Base-by-base conservation (phyloP, 2,888 invertebrate genomes). In the Drosophila algonquin region DNA sequence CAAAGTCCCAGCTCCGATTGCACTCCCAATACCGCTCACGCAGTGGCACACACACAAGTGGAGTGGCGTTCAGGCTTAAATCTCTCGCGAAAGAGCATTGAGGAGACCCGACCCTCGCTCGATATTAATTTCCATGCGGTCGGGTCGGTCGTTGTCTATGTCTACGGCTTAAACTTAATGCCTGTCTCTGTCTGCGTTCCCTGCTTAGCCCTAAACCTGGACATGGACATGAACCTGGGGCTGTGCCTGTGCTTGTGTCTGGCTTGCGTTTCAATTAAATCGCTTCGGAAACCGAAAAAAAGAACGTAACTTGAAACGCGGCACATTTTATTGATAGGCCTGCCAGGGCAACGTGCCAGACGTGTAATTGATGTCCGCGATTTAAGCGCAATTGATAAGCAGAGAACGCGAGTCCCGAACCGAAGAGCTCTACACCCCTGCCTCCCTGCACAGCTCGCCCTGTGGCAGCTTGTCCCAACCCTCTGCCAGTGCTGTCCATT, bases 201-300 rank as follows among this genome's bases (percentile, higher is more conserved):
- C 52, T 51, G 52, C 24, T 60, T 40, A 40, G 40, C 40, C 40
- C 24, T 24, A 24, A 24, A 24, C 24, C 40, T 44, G 3, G 18
- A 46, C 10, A 24, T 40, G 58, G 24, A 40, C 24, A 40, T 44
- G 2, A 14, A 35, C 27, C 35, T 40, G 30, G 52, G 46, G 35
- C 47, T 21, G 35, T 3, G 45, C 16, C 24, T 16, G 54, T 21
- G 46, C 7, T 18, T 24, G 12, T 21, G 21, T 32, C 18, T 57
- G 76, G 72, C 60, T 85, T 80, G 65, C 74, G 61, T 85, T 85
- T 88, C 88, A 88, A 88, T 88, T 83, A 80, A 88, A 81, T 78
- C 72, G 80, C 71, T 73, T 78, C 63, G 72, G 52, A 71, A 71
- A 51, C 14, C n/a, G 24, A 32, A 47, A 48, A 48, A 27, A 45